Evolutionary conservation across 2,797 vertebrate species (phyloP).

Genomic region (Rhinogobio ventralis): DNA sequence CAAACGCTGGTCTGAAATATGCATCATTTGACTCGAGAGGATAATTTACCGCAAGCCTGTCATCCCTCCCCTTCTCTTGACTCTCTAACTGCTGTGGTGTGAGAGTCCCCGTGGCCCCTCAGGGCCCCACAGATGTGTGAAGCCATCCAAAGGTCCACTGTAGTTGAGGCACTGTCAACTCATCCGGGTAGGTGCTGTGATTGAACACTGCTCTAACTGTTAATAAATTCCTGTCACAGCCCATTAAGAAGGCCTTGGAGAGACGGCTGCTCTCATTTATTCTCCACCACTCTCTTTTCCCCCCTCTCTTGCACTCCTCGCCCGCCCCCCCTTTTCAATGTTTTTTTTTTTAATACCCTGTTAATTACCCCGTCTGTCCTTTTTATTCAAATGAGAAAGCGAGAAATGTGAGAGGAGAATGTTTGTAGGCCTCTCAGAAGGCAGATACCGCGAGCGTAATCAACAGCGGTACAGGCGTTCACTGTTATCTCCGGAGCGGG

Average conservation of each 20-base stretch:
- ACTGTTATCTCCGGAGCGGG: constrained; percentile 72
- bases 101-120: constrained; percentile 15
- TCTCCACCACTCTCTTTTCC: constrained; percentile 73
- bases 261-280: constrained; percentile 84
- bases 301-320: constrained; percentile 48
- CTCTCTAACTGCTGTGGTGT: constrained; percentile 8
- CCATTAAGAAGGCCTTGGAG: constrained; percentile 86
- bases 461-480: constrained; percentile 63
- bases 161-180: constrained; percentile 68
- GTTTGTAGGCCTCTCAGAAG: constrained; percentile 68
- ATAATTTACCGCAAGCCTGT: constrained; percentile 56
- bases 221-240: constrained; percentile 87
- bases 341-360: constrained; percentile 78
- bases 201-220: constrained; percentile 85
- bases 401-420: constrained; percentile 76
- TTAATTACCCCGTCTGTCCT: constrained; percentile 81
- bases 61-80: not conserved
- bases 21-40: constrained; percentile 27
- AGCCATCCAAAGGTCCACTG: constrained; percentile 52
- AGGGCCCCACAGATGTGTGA: constrained; percentile 41
- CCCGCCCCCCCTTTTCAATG: constrained; percentile 22
- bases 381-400: constrained; percentile 81
- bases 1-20: constrained; percentile 4
- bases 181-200: constrained; percentile 74
- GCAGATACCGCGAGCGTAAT: constrained; percentile 64